Percentiles rank a stretch among this genome's conserved stretches.
These are phyloP conservation scores for Zoanthus sansibaricus DNA, from an alignment of 92 coral and sea anemone species.

Conservation along the genomic window DNA sequence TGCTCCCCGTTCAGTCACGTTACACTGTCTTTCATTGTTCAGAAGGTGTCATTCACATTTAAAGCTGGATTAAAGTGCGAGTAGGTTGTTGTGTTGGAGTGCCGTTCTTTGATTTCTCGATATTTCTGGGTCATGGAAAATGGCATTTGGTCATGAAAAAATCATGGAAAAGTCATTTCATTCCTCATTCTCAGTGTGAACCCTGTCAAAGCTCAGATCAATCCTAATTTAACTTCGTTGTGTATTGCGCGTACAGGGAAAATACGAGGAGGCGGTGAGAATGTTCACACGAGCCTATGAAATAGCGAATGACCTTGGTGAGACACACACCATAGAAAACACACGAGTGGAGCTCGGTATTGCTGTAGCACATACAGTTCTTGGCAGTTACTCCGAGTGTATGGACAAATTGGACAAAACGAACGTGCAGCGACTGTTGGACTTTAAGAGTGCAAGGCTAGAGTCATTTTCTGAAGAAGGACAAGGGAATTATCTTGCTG, in stretches of 20 bases:
- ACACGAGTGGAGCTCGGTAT: constrained; percentile 91
- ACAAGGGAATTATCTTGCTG: constrained; percentile 30
- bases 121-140: too few relatives aligned
- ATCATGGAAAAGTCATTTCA: too few relatives aligned
- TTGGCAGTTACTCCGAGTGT: constrained; percentile 81
- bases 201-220: too few relatives aligned
- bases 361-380: constrained; percentile 83
- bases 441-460: constrained; percentile 86
- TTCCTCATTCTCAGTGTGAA: too few relatives aligned
- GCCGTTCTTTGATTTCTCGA: too few relatives aligned
- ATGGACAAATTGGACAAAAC: constrained; percentile 79
- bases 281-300: constrained; percentile 94
- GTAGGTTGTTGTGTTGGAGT: too few relatives aligned
- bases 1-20: too few relatives aligned
- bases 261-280: constrained; percentile 86
- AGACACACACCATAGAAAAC: constrained; percentile 72
- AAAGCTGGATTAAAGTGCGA: too few relatives aligned
- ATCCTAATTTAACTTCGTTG: too few relatives aligned
- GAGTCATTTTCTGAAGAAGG: constrained; percentile 80
- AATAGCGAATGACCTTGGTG: constrained; percentile 87
- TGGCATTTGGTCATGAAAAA: too few relatives aligned
- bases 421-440: constrained; percentile 79
- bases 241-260: constrained; percentile 68
- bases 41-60: too few relatives aligned
- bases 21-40: too few relatives aligned